Conservation (phyloP, 2,888 invertebrate species). For the Nebria salina region DNA sequence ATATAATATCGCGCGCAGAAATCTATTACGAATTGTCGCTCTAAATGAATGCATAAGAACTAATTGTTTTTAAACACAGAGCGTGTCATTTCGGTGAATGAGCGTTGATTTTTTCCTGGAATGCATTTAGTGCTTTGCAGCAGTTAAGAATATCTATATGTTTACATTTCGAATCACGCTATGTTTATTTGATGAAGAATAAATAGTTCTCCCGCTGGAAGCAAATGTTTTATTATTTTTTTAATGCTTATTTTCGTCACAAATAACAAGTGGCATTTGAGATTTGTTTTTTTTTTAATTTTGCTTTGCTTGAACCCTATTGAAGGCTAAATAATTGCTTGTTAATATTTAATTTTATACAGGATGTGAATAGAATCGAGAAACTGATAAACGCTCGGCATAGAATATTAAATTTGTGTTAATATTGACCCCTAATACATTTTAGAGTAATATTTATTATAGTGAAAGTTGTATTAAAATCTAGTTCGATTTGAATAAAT, state of each 20-base stretch:
- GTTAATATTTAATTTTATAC: background rate
- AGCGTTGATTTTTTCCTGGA: conserved; percentile 11
- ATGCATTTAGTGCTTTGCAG: conserved; percentile 4
- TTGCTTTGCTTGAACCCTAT: background rate
- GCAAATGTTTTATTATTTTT: background rate
- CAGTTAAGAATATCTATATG: conserved; percentile 32
- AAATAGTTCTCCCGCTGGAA: conserved; percentile 8
- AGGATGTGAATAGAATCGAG: background rate
- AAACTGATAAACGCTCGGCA: background rate
- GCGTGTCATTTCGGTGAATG: background rate
- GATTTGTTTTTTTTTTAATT: background rate
- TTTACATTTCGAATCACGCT: conserved; percentile 20
- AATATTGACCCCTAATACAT: background rate
- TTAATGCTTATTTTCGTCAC: background rate
- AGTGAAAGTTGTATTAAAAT: too few species aligned
- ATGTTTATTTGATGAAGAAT: conserved; percentile 27
- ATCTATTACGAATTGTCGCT: background rate
- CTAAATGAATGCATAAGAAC: background rate
- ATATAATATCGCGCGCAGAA: conserved; percentile 15
- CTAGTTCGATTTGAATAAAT: too few species aligned
- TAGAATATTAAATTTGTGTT: background rate
- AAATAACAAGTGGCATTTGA: background rate
- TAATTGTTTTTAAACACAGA: background rate
- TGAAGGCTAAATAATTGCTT: background rate
- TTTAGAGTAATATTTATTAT: too few species aligned